A percentile compares a stretch with the other conserved stretches of the same genome.
These are phyloP conservation scores for Crepidodera aurea DNA, from an alignment of 2,888 invertebrate species.

Conservation along the genomic window DNA sequence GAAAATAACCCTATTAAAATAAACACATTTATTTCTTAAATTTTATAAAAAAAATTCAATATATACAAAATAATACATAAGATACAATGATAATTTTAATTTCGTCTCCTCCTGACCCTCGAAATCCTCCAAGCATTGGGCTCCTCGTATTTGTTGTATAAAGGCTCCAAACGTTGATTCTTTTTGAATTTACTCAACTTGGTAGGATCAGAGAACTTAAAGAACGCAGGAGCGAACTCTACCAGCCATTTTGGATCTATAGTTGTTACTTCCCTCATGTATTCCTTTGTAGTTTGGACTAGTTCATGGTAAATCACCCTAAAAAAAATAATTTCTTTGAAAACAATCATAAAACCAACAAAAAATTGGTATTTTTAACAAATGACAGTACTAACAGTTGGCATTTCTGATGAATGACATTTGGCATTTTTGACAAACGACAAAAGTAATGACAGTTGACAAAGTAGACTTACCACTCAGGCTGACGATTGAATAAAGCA, in stretches of 20 bases:
- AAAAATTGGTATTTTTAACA: too few relatives aligned
- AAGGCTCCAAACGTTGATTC: constrained; percentile 95
- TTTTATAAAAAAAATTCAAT: neutral
- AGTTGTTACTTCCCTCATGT: constrained; percentile 97
- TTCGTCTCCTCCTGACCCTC: constrained; percentile 84
- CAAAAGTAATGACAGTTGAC: too few relatives aligned
- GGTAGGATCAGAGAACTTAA: constrained; percentile 98
- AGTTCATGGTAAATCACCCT: constrained; percentile 98
- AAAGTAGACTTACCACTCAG: constrained; percentile 90
- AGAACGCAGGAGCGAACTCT: constrained; percentile 99
- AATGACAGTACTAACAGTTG: too few relatives aligned
- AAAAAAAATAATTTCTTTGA: constrained; percentile 50
- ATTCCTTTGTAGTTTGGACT: constrained; percentile 98
- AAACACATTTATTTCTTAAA: neutral
- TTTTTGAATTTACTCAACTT: constrained; percentile 99
- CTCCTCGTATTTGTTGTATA: constrained; percentile 99
- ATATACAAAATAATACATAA: neutral
- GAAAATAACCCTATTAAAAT: too few relatives aligned
- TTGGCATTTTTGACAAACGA: too few relatives aligned
- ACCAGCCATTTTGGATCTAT: constrained; percentile 99
- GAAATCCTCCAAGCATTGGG: constrained; percentile 99
- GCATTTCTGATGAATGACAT: too few relatives aligned
- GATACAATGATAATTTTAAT: constrained; percentile 66
- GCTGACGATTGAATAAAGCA: constrained; percentile 96
- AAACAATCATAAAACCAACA: too few relatives aligned